Conservation (phyloP, 37 sponge, comb jelly and placozoan species). For the Halisarca cf. caerulea region DNA sequence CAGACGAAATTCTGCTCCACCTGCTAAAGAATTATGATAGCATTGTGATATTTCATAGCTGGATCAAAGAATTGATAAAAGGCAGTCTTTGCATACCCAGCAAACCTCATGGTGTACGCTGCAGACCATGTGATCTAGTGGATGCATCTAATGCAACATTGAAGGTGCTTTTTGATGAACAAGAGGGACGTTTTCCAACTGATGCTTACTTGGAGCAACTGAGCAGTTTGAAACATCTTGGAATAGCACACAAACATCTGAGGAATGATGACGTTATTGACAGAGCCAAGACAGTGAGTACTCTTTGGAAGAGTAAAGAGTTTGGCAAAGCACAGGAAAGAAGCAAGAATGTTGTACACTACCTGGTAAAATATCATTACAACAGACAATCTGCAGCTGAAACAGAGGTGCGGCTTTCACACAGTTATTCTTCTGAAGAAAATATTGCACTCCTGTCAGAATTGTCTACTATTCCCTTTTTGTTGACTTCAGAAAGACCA, state of each 20-base stretch:
- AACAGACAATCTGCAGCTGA: neutral
- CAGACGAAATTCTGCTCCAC: conserved; percentile 35
- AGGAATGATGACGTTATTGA: conserved; percentile 33
- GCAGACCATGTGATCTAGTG: conserved; percentile 27
- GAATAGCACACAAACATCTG: conserved; percentile 41
- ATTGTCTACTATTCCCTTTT: neutral
- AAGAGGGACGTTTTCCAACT: conserved; percentile 56
- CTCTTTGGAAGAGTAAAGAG: neutral
- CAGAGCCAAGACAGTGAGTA: conserved; percentile 39
- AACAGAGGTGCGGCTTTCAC: no score
- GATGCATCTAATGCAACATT: conserved; percentile 16
- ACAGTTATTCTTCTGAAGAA: neutral
- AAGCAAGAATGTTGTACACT: neutral
- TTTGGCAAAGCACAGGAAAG: neutral
- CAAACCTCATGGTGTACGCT: neutral
- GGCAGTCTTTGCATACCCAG: conserved; percentile 36
- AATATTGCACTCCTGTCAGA: neutral
- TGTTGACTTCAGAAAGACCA: neutral
- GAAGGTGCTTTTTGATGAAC: conserved; percentile 13
- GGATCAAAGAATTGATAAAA: conserved; percentile 37
- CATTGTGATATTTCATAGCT: neutral
- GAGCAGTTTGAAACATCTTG: conserved; percentile 11
- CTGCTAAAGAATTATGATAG: conserved; percentile 18
- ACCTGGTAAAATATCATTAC: neutral
- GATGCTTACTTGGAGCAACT: conserved; percentile 2